Evolutionary conservation across 2,888 invertebrate species (phyloP).

Genomic region (Heterodera filipjevi): DNA sequence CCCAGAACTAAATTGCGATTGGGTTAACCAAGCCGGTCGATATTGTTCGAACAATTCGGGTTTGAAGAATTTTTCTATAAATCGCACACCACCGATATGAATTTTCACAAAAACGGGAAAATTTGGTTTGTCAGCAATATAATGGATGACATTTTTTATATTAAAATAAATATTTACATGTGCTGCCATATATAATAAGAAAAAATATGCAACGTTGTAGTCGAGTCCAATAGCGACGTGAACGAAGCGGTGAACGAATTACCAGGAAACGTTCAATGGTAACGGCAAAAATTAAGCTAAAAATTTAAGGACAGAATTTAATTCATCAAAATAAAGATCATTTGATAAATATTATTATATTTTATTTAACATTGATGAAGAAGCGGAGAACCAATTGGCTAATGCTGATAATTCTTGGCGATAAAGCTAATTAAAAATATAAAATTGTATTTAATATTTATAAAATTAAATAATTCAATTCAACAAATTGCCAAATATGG

Average conservation of each 20-base stretch:
- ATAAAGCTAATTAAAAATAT: slow-evolving; percentile 38
- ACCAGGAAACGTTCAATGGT: slow-evolving; percentile 61
- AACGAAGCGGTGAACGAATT: slow-evolving; percentile 55
- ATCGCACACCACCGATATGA: too few relatives aligned
- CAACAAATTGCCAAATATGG: slow-evolving; percentile 58
- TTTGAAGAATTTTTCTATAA: too few relatives aligned
- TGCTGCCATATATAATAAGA: slow-evolving; percentile 54
- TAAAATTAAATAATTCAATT: neutral
- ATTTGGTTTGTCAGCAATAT: too few relatives aligned
- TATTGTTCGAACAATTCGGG: too few relatives aligned
- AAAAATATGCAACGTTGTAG: slow-evolving; percentile 50
- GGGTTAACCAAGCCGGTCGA: too few relatives aligned
- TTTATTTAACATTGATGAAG: slow-evolving; percentile 54
- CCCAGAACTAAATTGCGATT: too few relatives aligned
- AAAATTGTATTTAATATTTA: too few relatives aligned
- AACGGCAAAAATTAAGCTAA: slow-evolving; percentile 62
- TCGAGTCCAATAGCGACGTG: slow-evolving; percentile 60
- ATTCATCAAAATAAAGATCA: neutral
- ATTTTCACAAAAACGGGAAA: too few relatives aligned
- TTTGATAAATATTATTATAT: too few relatives aligned
- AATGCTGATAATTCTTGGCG: slow-evolving; percentile 60
- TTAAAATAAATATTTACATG: slow-evolving; percentile 42
- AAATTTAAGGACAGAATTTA: slow-evolving; percentile 34
- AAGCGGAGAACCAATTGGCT: slow-evolving; percentile 64
- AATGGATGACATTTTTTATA: too few relatives aligned